Evolutionary conservation across 2,797 vertebrate species (phyloP), one percentile per base, ranked within the genome.

Genomic region (Petrocephalus sullivani): DNA sequence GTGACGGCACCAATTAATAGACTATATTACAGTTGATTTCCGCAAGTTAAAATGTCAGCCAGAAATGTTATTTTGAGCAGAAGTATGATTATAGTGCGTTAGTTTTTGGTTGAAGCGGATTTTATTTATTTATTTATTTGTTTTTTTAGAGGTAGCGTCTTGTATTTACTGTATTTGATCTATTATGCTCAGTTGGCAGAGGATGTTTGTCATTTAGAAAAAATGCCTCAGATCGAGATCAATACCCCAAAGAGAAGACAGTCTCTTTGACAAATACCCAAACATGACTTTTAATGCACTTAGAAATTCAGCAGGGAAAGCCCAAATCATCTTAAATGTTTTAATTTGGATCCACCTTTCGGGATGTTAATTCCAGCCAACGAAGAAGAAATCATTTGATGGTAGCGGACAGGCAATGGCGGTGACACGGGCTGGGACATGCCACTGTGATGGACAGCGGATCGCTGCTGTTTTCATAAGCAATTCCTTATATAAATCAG

Each of bases 251-350:
- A 81, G 75, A 49, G 41, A 81, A 21, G 75, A 81, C 41, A 78
- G 71, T 78, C 41, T 49, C 75, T 78, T 84, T 41, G 85, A 60
- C 19, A 41, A 41, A 60, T 86, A 61, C 28, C 54, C 57, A 64
- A 54, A 84, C 57, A 19, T 88, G 56, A 84, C 78, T 41, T 88
- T 61, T 81, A 23, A 61, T 23, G 78, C 56, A 71, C n/a, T 85
- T 64, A 16, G 37, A 49, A 60, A 82, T 51, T n/a, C 53, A 60
- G 21, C 28, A 12, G 53, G 41, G n/a, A 71, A 46, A 53, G 41
- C 54, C 54, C 67, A 58, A 61, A 57, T 60, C 19, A 14, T 53
- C n/a, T 19, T 49, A 8, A 78, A 60, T 28, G 56, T 83, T 60
- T 82, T 83, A 5, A 60, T 19, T 46, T 46, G 54, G 23, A 41